Conservation (phyloP, 2,888 invertebrate genomes). For the Agrotis ipsilon region DNA sequence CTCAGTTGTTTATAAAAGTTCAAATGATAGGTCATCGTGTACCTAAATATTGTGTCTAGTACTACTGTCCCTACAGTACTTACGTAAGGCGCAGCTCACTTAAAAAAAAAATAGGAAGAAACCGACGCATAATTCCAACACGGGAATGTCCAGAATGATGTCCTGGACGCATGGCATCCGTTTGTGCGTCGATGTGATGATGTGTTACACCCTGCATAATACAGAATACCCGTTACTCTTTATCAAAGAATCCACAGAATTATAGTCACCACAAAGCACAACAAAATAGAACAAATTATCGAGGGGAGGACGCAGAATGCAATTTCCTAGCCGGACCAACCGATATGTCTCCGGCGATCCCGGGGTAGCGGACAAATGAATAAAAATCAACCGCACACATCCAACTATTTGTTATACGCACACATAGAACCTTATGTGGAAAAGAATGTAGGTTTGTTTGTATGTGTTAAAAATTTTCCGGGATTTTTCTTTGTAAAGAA, state of each 20-base stretch:
- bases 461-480: slow-evolving; percentile 8
- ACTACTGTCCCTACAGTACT: too few species aligned
- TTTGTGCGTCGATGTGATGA: too few species aligned
- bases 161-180: too few species aligned
- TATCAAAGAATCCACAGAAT: slow-evolving; percentile 20
- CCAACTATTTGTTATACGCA: slow-evolving; percentile 62
- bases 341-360: slow-evolving; percentile 73
- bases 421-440: slow-evolving; percentile 12
- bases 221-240: background rate
- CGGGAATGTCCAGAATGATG: too few species aligned
- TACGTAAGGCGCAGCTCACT: too few species aligned
- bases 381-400: slow-evolving; percentile 76
- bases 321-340: slow-evolving; percentile 74
- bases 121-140: too few species aligned
- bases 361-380: slow-evolving; percentile 72
- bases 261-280: slow-evolving; percentile 24
- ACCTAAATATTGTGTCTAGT: too few species aligned
- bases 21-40: too few species aligned
- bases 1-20: too few species aligned
- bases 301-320: slow-evolving; percentile 72
- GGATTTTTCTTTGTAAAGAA: background rate
- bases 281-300: slow-evolving; percentile 69
- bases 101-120: too few species aligned
- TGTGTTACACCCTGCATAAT: too few species aligned
- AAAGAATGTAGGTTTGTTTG: slow-evolving; percentile 4